Base-by-base conservation (phyloP, 2,797 vertebrate species). In the Alosa sapidissima region DNA sequence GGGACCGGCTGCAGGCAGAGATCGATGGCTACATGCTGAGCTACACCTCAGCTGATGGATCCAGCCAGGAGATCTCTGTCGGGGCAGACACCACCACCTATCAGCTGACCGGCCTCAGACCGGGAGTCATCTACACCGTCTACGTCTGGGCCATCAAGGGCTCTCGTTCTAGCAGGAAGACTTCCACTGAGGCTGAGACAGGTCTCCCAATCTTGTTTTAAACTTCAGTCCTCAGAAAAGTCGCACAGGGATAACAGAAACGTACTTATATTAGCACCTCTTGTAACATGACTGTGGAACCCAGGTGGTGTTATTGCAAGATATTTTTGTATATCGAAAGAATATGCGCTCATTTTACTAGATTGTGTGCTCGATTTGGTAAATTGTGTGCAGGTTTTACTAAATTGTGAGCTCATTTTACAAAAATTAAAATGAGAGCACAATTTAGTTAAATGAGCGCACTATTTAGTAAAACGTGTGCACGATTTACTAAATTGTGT, bases 101-200 rank as follows among this genome's bases (percentile, higher is more conserved):
- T 49, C 86, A 81, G 33, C 91, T 97, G 87, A 94, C 84, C 3
- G 94, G 90, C 65, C 89, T 97, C 87, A 95, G 85, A 89, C 95
- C 96, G 0, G 96, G 95, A 2, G 84, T 89, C 75, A 84, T 95
- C 87, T 96, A 96, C 51, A 87, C 90, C 0, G 91, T 97, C 83
- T 88, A 92, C 7, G 82, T 97, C 87, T 96, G 95, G 96, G 96
- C 96, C 82, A 85, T 95, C 87, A 97, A 94, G 84, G 95, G 95
- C 54, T 85, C 81, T 86, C 93, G 88, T 84, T 89, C 88, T 89
- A 97, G 96, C 94, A 92, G 87, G 92, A 96, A 92, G 88, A 92
- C 0, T 81, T 92, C 14, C 14, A 93, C 95, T 5, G 90, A 88
- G 89, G 93, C 94, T n/a, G 90, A 93, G 85, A 98, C 96, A 95